phyloP scores from a whole-genome alignment of 2,888 invertebrate genomes.

The Drosophila kanekoi region DNA sequence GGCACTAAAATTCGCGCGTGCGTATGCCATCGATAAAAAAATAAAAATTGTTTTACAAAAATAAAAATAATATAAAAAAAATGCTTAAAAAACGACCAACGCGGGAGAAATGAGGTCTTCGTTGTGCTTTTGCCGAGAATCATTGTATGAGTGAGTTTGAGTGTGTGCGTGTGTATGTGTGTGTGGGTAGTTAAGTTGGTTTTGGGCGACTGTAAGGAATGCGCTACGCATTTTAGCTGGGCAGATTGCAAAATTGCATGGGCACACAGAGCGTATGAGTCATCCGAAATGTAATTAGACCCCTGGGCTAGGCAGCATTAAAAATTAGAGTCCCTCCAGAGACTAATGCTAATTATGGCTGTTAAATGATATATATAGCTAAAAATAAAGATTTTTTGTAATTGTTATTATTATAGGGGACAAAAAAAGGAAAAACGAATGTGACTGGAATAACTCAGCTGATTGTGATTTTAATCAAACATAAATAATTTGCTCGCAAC shows the following conservation, averaged over 20 bases:
- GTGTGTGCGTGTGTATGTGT: constrained; percentile 8
- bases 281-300: constrained; percentile 20
- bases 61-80: constrained; percentile 42
- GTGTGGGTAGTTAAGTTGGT: constrained; percentile 29
- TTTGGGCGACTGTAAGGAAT: constrained; percentile 55
- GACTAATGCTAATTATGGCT: neutral
- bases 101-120: constrained; percentile 77
- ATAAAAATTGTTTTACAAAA: constrained; percentile 75
- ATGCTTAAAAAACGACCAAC: constrained; percentile 49
- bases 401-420: neutral
- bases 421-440: too few species aligned
- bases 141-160: constrained; percentile 1
- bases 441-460: too few species aligned
- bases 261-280: constrained; percentile 38
- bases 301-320: neutral
- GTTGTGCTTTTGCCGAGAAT: constrained; percentile 44
- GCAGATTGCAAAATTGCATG: constrained; percentile 48
- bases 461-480: too few species aligned
- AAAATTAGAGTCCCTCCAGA: neutral
- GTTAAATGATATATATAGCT: neutral
- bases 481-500: too few species aligned
- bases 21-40: constrained; percentile 80
- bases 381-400: neutral
- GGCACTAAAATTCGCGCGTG: constrained; percentile 80
- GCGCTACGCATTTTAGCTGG: constrained; percentile 52